These are phyloP conservation scores for Drosophila falleni DNA, from an alignment of 2,888 invertebrate species.

Conservation along the genomic window DNA sequence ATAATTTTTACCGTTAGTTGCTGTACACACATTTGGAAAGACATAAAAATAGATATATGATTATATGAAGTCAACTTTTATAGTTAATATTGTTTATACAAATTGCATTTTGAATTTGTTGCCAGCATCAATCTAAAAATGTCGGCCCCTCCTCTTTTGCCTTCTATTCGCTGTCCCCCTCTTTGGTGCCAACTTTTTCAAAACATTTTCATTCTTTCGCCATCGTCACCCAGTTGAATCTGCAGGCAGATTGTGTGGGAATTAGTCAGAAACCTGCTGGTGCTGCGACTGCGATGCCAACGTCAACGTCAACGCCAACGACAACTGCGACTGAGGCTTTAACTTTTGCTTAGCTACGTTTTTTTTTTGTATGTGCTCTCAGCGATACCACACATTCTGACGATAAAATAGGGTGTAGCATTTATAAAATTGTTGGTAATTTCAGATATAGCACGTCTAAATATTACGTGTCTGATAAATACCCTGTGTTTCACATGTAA, in stretches of 20 bases:
- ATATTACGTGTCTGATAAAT: too few relatives aligned
- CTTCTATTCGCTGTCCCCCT: not conserved
- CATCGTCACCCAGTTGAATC: conserved; percentile 48
- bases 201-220: conserved; percentile 42
- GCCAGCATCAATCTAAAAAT: conserved; percentile 21
- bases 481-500: too few relatives aligned
- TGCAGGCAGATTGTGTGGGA: conserved; percentile 46
- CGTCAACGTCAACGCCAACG: not conserved
- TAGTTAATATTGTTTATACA: conserved; percentile 37
- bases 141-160: conserved; percentile 1
- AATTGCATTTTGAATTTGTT: conserved; percentile 51
- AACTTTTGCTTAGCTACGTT: conserved; percentile 25
- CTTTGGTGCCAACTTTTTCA: not conserved
- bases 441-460: too few relatives aligned
- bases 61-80: conserved; percentile 7
- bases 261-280: conserved; percentile 81
- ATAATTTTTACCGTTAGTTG: conserved; percentile 35
- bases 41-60: conserved; percentile 22
- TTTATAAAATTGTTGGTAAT: too few relatives aligned
- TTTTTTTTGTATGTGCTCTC: conserved; percentile 1
- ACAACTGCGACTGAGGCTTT: conserved; percentile 8
- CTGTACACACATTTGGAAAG: conserved; percentile 11
- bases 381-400: conserved; percentile 12
- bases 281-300: conserved; percentile 9
- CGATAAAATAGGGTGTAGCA: not conserved